A percentile compares a stretch with the other conserved stretches of the same genome.
Evolutionary conservation across 2,888 invertebrate species (phyloP).

Genomic region (Nymphalis polychloros): DNA sequence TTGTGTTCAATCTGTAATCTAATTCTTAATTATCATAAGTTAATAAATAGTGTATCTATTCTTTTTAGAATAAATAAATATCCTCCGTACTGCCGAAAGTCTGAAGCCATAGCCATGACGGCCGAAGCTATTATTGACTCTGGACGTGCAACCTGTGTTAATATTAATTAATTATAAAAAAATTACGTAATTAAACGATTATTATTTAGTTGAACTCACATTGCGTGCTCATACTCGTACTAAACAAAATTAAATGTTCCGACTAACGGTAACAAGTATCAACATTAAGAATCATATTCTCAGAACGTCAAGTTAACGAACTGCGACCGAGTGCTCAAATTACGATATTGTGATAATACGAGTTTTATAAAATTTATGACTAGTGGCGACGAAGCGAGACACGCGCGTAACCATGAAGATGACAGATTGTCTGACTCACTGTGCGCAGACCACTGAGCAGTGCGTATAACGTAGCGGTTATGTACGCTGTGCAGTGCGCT

Average conservation of each 20-base stretch:
- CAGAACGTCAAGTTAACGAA: slow-evolving; percentile 6
- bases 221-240: not conserved
- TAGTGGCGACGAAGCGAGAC: slow-evolving; percentile 2
- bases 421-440: not conserved
- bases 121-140: too few species aligned
- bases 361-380: not conserved
- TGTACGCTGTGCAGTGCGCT: too few species aligned
- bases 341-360: slow-evolving; percentile 4
- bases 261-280: not conserved
- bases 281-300: not conserved
- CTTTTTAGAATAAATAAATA: too few species aligned
- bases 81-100: too few species aligned
- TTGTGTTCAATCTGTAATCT: too few species aligned
- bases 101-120: too few species aligned
- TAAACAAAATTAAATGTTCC: not conserved
- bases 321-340: slow-evolving; percentile 5
- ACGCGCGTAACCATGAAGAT: slow-evolving; percentile 8
- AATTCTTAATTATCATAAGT: too few species aligned
- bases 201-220: not conserved
- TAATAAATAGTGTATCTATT: too few species aligned
- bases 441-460: not conserved
- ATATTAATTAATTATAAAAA: too few species aligned
- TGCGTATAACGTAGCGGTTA: not conserved
- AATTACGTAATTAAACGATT: too few species aligned
- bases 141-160: too few species aligned